Conservation (phyloP, 2,797 vertebrate species). For the Ctenopoma kingsleyae region DNA sequence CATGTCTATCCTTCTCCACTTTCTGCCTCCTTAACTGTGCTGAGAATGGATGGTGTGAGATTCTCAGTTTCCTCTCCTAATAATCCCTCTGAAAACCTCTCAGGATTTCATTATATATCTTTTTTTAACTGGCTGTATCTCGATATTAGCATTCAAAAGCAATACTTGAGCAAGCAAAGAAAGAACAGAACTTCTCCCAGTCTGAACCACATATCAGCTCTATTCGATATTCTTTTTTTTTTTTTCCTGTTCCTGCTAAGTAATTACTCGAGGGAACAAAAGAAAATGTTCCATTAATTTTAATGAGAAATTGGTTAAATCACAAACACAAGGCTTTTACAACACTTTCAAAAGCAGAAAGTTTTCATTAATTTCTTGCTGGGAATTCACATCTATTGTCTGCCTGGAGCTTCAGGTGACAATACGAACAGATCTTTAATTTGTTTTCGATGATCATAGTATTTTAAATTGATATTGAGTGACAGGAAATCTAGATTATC, state of each 20-base stretch:
- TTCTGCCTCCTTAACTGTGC: background rate
- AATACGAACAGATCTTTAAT: slow-evolving; percentile 4
- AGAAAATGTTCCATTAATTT: background rate
- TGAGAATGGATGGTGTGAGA: slow-evolving; percentile 6
- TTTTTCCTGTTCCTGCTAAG: background rate
- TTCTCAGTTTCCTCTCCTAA: slow-evolving; percentile 12
- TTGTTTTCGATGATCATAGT: background rate
- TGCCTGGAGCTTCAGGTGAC: slow-evolving; percentile 16
- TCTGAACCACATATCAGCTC: slow-evolving; percentile 19
- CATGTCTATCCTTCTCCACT: background rate
- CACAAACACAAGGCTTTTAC: background rate
- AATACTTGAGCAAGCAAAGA: background rate
- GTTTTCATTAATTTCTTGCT: slow-evolving; percentile 9
- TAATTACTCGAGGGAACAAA: background rate
- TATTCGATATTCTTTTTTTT: background rate
- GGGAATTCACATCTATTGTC: slow-evolving; percentile 1
- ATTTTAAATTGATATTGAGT: slow-evolving; percentile 15
- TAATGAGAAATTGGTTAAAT: slow-evolving; percentile 6
- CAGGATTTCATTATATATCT: background rate
- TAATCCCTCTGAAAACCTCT: background rate
- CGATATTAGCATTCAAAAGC: slow-evolving; percentile 32
- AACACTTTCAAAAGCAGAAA: slow-evolving; percentile 1
- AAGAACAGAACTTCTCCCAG: slow-evolving; percentile 1
- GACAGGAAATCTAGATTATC: slow-evolving; percentile 1
- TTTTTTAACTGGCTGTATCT: slow-evolving; percentile 7